Percentiles rank a stretch among this genome's conserved stretches.
Evolutionary conservation across 2,888 invertebrate species (phyloP).

Genomic region (Limnephilus auricula): DNA sequence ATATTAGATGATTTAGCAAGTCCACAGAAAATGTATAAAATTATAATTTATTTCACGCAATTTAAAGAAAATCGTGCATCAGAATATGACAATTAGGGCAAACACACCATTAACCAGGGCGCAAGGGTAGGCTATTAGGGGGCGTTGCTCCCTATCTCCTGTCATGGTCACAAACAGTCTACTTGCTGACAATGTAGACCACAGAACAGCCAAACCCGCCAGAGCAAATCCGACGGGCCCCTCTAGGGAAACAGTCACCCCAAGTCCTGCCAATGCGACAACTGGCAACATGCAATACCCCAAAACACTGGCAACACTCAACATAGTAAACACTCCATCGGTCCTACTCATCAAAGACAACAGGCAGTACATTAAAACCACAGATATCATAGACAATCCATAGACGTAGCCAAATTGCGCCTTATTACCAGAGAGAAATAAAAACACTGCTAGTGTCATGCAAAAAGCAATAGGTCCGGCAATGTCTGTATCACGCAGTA

Average conservation of each 20-base stretch:
- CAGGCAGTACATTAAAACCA: constrained; percentile 92
- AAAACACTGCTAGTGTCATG: constrained; percentile 82
- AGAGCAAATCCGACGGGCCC: constrained; percentile 83
- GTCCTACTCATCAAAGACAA: constrained; percentile 87
- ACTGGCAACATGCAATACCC: constrained; percentile 96
- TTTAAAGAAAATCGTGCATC: constrained; percentile 68
- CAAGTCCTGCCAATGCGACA: constrained; percentile 89
- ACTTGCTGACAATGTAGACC: constrained; percentile 95
- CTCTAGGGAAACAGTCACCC: constrained; percentile 87
- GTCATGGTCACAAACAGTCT: constrained; percentile 95
- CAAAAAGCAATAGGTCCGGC: constrained; percentile 96
- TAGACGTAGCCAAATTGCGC: constrained; percentile 96
- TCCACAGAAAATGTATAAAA: not conserved
- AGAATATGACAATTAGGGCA: constrained; percentile 94
- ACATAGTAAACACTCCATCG: constrained; percentile 84
- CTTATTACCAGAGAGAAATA: constrained; percentile 86
- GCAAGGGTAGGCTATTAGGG: constrained; percentile 94
- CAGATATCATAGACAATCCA: constrained; percentile 93
- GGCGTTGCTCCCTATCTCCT: constrained; percentile 90
- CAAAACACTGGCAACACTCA: constrained; percentile 90
- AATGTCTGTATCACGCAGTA: constrained; percentile 90
- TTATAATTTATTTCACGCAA: not conserved
- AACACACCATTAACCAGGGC: constrained; percentile 95
- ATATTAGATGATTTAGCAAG: not conserved
- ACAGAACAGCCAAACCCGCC: constrained; percentile 84